These are phyloP conservation scores for Hemibagrus wyckioides DNA, from an alignment of 2,113 vertebrate genomes.

Conservation along the genomic window DNA sequence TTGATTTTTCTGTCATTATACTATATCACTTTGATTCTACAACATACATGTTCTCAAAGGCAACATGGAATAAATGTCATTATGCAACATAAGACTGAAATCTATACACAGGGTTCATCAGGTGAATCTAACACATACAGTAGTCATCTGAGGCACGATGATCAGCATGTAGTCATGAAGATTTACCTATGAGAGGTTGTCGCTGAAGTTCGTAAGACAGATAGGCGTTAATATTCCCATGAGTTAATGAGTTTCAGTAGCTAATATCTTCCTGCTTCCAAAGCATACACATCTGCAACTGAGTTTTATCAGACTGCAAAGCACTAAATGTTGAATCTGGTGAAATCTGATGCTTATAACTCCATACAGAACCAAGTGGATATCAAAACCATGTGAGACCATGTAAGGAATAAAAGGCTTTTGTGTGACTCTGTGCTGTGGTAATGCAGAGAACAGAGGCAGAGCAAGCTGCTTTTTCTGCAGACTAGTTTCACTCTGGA, in stretches of 20 bases:
- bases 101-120: neutral
- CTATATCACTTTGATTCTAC: neutral
- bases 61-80: neutral
- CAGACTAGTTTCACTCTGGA: neutral
- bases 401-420: conserved; percentile 24
- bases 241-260: neutral
- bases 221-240: neutral
- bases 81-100: neutral
- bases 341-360: neutral
- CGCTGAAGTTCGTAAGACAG: neutral
- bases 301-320: conserved; percentile 7
- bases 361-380: conserved; percentile 31
- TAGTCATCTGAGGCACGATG: neutral
- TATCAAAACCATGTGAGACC: conserved; percentile 36
- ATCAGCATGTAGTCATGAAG: neutral
- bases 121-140: neutral
- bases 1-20: neutral
- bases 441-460: conserved; percentile 31
- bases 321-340: conserved; percentile 27
- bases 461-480: neutral
- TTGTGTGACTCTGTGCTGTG: conserved; percentile 32
- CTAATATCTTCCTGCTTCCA: neutral
- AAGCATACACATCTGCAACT: neutral
- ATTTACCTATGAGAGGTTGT: neutral
- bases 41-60: neutral